Evolutionary conservation across 92 coral and sea anemone genomes (phyloP).

Genomic region (Montipora capitata): DNA sequence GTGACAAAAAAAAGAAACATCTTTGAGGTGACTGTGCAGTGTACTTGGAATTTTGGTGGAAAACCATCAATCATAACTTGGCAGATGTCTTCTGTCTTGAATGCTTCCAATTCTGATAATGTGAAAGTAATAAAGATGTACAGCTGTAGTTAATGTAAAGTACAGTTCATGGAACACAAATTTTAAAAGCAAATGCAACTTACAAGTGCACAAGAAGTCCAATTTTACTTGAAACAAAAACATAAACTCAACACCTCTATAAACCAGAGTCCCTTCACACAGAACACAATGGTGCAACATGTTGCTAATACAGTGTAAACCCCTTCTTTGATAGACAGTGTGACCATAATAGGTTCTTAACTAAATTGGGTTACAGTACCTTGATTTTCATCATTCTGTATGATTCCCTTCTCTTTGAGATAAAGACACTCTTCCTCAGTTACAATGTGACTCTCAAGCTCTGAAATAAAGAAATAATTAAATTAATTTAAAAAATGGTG

Average conservation of each 20-base stretch:
- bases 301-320: too few species aligned
- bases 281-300: too few species aligned
- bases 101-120: constrained; percentile 56
- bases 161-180: too few species aligned
- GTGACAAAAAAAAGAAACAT: too few species aligned
- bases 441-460: constrained; percentile 72
- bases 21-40: background rate
- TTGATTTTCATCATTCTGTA: constrained; percentile 30
- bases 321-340: too few species aligned
- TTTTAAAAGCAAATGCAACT: background rate
- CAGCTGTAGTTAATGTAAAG: too few species aligned
- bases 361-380: background rate
- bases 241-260: too few species aligned
- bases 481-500: too few species aligned
- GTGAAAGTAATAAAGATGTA: background rate
- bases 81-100: constrained; percentile 87
- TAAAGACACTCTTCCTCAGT: constrained; percentile 82
- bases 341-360: too few species aligned
- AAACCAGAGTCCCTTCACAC: too few species aligned
- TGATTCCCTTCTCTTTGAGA: constrained; percentile 83
- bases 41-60: constrained; percentile 85
- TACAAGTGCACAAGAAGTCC: too few species aligned
- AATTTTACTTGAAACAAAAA: too few species aligned
- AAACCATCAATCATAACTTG: constrained; percentile 88
- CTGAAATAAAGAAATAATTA: constrained; percentile 36